Conservation (phyloP, 92 coral and sea anemone species). For the Isaurus tuberculatus region DNA sequence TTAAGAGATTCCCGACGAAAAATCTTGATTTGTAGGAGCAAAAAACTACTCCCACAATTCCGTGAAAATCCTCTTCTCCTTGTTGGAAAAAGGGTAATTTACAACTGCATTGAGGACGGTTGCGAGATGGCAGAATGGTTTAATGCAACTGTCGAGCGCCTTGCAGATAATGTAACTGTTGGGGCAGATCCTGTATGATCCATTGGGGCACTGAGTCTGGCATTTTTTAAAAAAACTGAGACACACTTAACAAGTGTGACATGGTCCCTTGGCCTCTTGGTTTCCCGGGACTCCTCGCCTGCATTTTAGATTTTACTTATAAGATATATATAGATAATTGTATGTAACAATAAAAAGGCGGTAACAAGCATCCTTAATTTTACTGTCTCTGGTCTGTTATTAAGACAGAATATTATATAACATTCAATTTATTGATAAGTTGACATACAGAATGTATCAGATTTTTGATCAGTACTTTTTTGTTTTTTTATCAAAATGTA, state of each 20-base stretch:
- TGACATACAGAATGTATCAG: neutral
- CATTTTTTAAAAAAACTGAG: neutral
- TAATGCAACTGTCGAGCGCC: slow-evolving; percentile 13
- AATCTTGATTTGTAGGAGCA: slow-evolving; percentile 22
- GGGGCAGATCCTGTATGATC: slow-evolving; percentile 24
- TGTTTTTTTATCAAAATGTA: slow-evolving; percentile 33
- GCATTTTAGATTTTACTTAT: no score
- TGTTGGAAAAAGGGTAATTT: slow-evolving; percentile 48
- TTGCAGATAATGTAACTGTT: neutral
- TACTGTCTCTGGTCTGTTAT: slow-evolving; percentile 37
- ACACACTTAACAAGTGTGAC: neutral
- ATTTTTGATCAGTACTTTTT: neutral
- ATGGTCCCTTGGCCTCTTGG: slow-evolving; percentile 12
- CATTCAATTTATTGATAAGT: neutral
- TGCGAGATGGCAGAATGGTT: slow-evolving; percentile 39
- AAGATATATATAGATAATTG: no score
- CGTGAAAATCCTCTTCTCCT: slow-evolving; percentile 43
- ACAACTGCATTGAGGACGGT: slow-evolving; percentile 46
- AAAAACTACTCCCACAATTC: slow-evolving; percentile 36
- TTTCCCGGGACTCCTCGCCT: no score
- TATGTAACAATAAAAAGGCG: no score
- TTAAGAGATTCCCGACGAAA: slow-evolving; percentile 41
- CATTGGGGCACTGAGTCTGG: neutral
- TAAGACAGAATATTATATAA: slow-evolving; percentile 28
- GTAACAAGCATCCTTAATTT: slow-evolving; percentile 35